phyloP scores from a whole-genome alignment of 2,797 vertebrate species.

The Pelochelys cantorii region DNA sequence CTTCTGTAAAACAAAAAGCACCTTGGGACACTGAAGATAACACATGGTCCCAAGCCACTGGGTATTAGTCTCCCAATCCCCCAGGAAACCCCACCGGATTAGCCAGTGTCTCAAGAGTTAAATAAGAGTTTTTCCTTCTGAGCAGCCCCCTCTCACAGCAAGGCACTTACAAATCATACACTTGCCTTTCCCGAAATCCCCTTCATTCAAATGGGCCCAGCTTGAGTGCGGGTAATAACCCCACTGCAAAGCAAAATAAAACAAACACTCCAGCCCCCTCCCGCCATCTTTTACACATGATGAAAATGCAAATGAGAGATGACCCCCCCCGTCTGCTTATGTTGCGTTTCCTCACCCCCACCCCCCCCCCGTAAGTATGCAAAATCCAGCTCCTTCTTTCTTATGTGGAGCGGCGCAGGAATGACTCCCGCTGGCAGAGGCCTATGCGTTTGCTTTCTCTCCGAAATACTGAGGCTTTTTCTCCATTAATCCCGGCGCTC shows the following conservation, averaged over 20 bases:
- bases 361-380: fast-evolving
- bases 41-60: not conserved
- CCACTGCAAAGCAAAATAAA: conserved; percentile 59
- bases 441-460: not conserved
- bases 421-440: not conserved
- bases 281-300: not conserved
- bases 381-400: fast-evolving
- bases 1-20: not conserved
- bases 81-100: not conserved
- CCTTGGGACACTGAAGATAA: not conserved
- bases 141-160: not conserved
- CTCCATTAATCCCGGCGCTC: conserved; percentile 32
- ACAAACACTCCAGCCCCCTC: not conserved
- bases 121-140: conserved; percentile 67
- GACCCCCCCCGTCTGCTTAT: not conserved
- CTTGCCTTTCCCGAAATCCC: conserved; percentile 60
- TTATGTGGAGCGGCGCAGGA: not conserved
- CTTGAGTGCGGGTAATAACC: conserved; percentile 59
- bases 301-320: not conserved
- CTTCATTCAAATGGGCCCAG: conserved; percentile 59
- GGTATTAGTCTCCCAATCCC: fast-evolving
- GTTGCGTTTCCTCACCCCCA: not conserved
- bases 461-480: not conserved
- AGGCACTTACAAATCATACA: conserved; percentile 29
- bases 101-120: conserved; percentile 67